Base-by-base conservation (phyloP, 1,140 invertebrate genomes). In the Helicoverpa armigera region DNA sequence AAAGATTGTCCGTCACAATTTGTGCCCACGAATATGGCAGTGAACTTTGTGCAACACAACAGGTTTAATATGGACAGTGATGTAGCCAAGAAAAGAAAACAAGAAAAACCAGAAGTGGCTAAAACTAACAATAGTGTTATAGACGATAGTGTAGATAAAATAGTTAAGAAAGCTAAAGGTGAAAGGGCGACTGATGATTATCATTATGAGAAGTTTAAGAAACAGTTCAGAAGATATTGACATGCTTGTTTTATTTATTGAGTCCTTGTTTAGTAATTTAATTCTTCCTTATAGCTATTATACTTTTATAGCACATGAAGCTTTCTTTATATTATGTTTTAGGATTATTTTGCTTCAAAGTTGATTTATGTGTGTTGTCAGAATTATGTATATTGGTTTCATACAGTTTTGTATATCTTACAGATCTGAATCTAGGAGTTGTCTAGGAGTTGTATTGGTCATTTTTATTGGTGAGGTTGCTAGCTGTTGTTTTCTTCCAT, bases 21-120 rank as follows among this genome's bases (percentile, higher is more conserved):
- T 96, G 99, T 99, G 5, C 99, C 99, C 0, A 98, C 98, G 50
- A 99, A 99, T 92, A 98, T 99, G 97, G 98, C 99, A 67, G 98
- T 99, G 0, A 99, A 99, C 95, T 99, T 99, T 96, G 98, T 98
- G 51, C 98, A 99, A 90, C 98, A 99, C 90, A 99, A 99, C 94
- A 89, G 94, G 70, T 95, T 95, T 80, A 95, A 94, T 88, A 87
- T 95, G 81, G 91, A 93, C 65, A 88, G 95, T 83, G 95, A 96
- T 82, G 95, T 94, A 81, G 82, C 87, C 18, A 94, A 93, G 91
- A 96, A 92, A 88, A 85, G 86, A 79, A 95, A 89, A 86, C 95
- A 87, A 50, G 92, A 92, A 75, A 96, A 96, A 83, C 90, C 96
- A 9, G 95, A 96, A 90, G 94, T 95, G 2, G 82, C 86, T 3